Percentiles rank a stretch among this genome's conserved stretches.
phyloP scores from a whole-genome alignment of 2,888 invertebrate species.

The Sinohyriopsis cumingii region DNA sequence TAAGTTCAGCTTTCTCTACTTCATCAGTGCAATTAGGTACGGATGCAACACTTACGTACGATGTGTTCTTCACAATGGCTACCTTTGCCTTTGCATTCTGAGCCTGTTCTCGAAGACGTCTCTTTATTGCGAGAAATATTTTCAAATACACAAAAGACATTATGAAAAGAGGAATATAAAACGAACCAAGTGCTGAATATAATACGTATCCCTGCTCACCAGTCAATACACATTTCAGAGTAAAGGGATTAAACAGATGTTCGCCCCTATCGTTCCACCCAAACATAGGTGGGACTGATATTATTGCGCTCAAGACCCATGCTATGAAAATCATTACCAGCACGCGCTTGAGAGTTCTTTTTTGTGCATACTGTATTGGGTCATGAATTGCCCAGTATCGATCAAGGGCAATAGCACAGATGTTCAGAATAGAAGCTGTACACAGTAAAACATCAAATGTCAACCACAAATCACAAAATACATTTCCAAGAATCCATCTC shows the following conservation, averaged over 20 bases:
- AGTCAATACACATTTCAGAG: conserved; percentile 77
- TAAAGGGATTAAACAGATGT: conserved; percentile 43
- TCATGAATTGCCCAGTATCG: conserved; percentile 95
- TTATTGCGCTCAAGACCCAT: conserved; percentile 96
- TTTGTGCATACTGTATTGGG: conserved; percentile 94
- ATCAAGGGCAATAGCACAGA: conserved; percentile 94
- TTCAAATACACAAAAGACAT: conserved; percentile 97
- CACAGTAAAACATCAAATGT: conserved; percentile 99
- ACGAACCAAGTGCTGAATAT: conserved; percentile 93
- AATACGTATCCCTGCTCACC: conserved; percentile 91
- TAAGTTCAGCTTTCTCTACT: no score
- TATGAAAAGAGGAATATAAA: conserved; percentile 93
- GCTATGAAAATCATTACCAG: conserved; percentile 90
- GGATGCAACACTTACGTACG: not conserved
- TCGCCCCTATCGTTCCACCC: conserved; percentile 82
- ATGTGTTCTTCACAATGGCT: conserved; percentile 18
- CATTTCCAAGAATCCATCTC: conserved; percentile 93
- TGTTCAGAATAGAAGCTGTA: conserved; percentile 95
- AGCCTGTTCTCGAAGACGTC: conserved; percentile 75
- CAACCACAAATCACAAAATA: conserved; percentile 95
- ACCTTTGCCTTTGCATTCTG: conserved; percentile 39
- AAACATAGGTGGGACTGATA: conserved; percentile 96
- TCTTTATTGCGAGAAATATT: conserved; percentile 93
- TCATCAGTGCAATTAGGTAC: no score
- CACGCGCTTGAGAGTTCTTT: conserved; percentile 86